These are phyloP conservation scores for Vollenhovia emeryi DNA, from an alignment of 1,140 invertebrate genomes.

Conservation along the genomic window DNA sequence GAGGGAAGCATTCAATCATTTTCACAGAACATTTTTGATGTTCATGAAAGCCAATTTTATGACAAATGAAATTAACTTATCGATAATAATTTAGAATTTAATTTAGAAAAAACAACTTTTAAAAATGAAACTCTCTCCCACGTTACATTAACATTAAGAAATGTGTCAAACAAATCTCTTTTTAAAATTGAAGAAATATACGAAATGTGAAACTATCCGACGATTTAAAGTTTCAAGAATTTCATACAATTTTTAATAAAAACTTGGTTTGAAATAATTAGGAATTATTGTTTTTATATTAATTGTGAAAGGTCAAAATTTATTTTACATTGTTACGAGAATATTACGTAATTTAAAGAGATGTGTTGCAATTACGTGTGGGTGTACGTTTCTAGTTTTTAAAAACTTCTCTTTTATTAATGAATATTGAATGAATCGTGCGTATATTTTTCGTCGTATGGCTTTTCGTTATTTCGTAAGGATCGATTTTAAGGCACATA, in stretches of 20 bases:
- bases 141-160: neutral
- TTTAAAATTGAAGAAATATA: neutral
- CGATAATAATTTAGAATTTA: no score
- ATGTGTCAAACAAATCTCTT: neutral
- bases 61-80: neutral
- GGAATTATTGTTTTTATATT: slow-evolving; percentile 1
- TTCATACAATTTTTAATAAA: neutral
- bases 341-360: neutral
- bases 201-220: neutral
- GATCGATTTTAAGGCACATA: neutral
- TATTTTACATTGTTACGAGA: neutral
- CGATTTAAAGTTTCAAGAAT: neutral
- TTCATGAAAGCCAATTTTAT: neutral
- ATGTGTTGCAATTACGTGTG: neutral
- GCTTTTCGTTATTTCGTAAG: neutral
- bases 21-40: neutral
- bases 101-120: neutral
- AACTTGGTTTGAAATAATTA: slow-evolving; percentile 9
- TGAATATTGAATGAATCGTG: neutral
- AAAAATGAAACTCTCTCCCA: neutral
- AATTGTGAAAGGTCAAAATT: neutral
- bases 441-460: neutral
- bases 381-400: neutral
- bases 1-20: neutral
- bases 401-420: neutral